Evolutionary conservation across 2,797 vertebrate species (phyloP).

Genomic region (Molothrus aeneus): DNA sequence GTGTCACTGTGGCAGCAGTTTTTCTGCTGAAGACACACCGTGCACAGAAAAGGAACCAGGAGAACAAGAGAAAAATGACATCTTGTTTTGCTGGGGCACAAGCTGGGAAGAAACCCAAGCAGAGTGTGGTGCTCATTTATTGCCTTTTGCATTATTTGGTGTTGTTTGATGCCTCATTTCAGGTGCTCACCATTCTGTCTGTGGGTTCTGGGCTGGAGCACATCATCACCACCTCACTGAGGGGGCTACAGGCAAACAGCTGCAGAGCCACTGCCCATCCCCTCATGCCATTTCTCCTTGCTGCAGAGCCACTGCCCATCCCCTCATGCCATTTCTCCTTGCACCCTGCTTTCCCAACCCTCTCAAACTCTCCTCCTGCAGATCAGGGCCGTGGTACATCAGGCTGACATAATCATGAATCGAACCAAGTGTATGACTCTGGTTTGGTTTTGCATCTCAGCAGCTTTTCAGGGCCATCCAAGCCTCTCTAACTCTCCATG

Average conservation of each 20-base stretch:
- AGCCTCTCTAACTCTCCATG: background rate
- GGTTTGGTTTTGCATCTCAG: background rate
- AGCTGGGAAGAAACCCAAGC: background rate
- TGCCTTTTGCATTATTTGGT: background rate
- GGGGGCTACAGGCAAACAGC: background rate
- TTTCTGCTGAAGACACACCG: background rate
- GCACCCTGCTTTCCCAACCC: background rate
- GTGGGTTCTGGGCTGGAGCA: background rate
- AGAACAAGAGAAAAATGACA: background rate
- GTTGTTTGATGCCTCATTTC: background rate
- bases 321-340: background rate
- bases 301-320: too few species aligned
- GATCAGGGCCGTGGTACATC: background rate
- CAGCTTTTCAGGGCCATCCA: background rate
- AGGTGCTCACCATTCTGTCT: background rate
- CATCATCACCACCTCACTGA: background rate
- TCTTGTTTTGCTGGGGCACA: background rate
- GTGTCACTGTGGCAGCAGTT: background rate
- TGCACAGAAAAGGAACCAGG: background rate
- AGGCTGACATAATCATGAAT: background rate
- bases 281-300: background rate
- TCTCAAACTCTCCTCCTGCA: background rate
- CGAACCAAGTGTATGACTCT: background rate
- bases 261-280: background rate
- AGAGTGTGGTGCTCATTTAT: background rate